Conservation (phyloP, 2,888 invertebrate genomes). For the Epiblema foenella region DNA sequence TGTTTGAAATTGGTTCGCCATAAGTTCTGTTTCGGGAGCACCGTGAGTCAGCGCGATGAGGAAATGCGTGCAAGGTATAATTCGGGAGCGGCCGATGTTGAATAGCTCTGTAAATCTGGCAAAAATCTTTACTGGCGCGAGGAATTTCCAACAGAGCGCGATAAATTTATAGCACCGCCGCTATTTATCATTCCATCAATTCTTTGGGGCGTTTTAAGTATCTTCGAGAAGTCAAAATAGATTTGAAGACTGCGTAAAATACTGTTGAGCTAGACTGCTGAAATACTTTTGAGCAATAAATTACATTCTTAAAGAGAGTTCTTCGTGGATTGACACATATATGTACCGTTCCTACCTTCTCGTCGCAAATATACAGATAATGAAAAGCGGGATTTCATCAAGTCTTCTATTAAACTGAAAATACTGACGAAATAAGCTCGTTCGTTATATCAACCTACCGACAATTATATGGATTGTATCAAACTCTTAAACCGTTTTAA, state of each 20-base stretch:
- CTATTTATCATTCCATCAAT: slow-evolving; percentile 37
- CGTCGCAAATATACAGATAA: no score
- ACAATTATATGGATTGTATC: no score
- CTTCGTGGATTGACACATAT: background rate
- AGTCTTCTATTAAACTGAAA: no score
- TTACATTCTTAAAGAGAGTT: background rate
- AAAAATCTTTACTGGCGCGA: slow-evolving; percentile 34
- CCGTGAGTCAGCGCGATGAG: slow-evolving; percentile 80
- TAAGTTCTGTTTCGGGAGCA: slow-evolving; percentile 82
- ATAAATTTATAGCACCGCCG: slow-evolving; percentile 28
- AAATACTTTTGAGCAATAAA: background rate
- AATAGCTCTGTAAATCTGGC: slow-evolving; percentile 74
- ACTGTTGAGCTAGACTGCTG: slow-evolving; percentile 4
- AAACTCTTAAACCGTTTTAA: no score
- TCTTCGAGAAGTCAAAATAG: slow-evolving; percentile 36
- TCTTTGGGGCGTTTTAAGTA: slow-evolving; percentile 24
- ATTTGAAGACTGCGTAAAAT: slow-evolving; percentile 24
- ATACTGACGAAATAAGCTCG: no score
- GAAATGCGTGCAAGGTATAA: slow-evolving; percentile 83
- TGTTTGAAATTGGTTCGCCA: slow-evolving; percentile 64
- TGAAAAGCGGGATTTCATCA: no score
- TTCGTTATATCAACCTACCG: no score
- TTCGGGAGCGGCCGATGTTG: slow-evolving; percentile 76
- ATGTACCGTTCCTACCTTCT: background rate
- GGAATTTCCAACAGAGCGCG: slow-evolving; percentile 25